Evolutionary conservation across 2,888 invertebrate genomes (phyloP).

Genomic region (Sesia bembeciformis): DNA sequence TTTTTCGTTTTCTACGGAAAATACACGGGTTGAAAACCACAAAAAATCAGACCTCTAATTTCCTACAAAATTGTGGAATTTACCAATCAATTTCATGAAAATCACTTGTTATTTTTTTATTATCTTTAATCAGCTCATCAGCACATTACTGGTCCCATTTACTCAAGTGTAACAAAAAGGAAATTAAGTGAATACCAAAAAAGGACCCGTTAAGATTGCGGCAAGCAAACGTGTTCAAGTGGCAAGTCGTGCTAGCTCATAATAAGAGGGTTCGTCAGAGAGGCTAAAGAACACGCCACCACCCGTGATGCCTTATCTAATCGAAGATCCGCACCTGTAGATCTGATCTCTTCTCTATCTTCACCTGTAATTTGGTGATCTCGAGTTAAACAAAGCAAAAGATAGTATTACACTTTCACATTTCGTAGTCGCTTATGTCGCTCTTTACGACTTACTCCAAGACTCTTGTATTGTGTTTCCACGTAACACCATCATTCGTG

Average conservation of each 20-base stretch:
- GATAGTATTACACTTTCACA: too few species aligned
- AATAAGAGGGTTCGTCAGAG: constrained; percentile 50
- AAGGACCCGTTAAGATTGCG: constrained; percentile 53
- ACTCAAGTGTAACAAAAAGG: constrained; percentile 15
- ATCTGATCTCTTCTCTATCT: background rate
- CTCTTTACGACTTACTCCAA: too few species aligned
- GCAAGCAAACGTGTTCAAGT: constrained; percentile 68
- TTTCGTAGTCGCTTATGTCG: too few species aligned
- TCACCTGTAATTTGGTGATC: background rate
- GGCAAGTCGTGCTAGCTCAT: constrained; percentile 56
- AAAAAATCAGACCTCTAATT: too few species aligned
- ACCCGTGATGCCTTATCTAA: constrained; percentile 43
- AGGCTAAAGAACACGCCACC: constrained; percentile 26
- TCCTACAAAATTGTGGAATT: too few species aligned
- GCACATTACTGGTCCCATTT: too few species aligned
- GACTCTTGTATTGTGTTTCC: too few species aligned
- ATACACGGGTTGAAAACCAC: too few species aligned
- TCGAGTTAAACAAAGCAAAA: background rate
- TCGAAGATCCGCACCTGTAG: constrained; percentile 22
- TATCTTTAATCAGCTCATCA: too few species aligned
- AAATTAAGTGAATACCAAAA: constrained; percentile 40
- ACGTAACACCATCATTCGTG: background rate
- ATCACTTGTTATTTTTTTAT: too few species aligned
- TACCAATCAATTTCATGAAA: too few species aligned
- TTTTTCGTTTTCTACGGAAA: too few species aligned